A percentile compares a stretch with the other conserved stretches of the same genome.
Evolutionary conservation across 1,140 invertebrate species (phyloP).

Genomic region (Latrodectus geometricus): DNA sequence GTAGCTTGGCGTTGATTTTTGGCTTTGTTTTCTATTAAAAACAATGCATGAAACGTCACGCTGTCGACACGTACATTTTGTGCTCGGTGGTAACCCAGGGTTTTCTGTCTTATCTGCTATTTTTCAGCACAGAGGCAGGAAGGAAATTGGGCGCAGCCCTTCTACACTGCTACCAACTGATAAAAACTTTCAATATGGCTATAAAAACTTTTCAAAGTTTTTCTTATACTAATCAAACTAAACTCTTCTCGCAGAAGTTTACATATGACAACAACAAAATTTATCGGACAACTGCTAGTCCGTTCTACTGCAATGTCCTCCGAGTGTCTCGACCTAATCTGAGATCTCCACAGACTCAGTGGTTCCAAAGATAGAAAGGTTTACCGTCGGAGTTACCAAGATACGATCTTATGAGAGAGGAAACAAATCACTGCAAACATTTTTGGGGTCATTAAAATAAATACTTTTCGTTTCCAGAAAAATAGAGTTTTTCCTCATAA

Average conservation of each 20-base stretch:
- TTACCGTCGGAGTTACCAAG: too few relatives aligned
- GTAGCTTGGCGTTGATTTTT: conserved; percentile 19
- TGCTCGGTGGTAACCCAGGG: conserved; percentile 26
- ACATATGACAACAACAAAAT: too few relatives aligned
- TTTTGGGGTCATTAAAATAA: too few relatives aligned
- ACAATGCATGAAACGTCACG: neutral
- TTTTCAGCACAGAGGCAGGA: conserved; percentile 45
- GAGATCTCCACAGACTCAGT: too few relatives aligned
- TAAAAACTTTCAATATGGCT: conserved; percentile 29
- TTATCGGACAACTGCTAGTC: too few relatives aligned
- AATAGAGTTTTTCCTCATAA: too few relatives aligned
- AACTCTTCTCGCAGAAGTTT: neutral
- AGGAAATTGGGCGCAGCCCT: conserved; percentile 48
- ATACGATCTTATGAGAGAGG: too few relatives aligned
- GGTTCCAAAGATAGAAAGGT: too few relatives aligned
- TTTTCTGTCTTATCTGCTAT: conserved; percentile 26
- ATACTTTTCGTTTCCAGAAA: too few relatives aligned
- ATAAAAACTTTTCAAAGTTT: conserved; percentile 16
- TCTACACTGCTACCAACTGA: conserved; percentile 34
- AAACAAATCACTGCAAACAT: too few relatives aligned
- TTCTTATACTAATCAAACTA: neutral
- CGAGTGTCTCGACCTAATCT: too few relatives aligned
- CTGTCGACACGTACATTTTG: conserved; percentile 18
- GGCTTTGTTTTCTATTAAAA: neutral
- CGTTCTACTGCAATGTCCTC: too few relatives aligned